phyloP scores from a whole-genome alignment of 2,888 invertebrate genomes.

The Heliothis peltigera region DNA sequence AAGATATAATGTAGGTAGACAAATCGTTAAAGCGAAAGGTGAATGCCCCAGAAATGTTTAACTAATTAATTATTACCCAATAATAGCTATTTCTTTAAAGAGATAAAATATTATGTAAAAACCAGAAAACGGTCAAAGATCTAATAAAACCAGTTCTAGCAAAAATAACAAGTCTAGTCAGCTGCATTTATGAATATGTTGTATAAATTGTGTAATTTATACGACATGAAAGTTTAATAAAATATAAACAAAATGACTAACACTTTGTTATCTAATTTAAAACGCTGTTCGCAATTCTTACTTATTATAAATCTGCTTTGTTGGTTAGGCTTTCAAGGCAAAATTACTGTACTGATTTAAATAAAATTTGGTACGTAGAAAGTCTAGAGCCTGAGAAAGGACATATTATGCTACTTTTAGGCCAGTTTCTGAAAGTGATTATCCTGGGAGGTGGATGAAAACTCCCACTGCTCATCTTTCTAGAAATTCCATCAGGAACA shows the following conservation, averaged over 20 bases:
- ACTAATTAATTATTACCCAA: not conserved
- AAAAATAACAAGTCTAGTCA: not conserved
- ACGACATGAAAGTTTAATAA: too few relatives aligned
- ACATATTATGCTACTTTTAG: too few relatives aligned
- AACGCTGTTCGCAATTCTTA: too few relatives aligned
- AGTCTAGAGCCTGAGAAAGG: too few relatives aligned
- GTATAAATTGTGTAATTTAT: not conserved
- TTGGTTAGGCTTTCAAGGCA: too few relatives aligned
- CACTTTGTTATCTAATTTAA: too few relatives aligned
- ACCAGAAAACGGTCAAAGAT: not conserved
- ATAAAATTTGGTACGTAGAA: too few relatives aligned
- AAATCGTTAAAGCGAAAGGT: not conserved
- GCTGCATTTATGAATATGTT: not conserved
- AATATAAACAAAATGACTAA: too few relatives aligned
- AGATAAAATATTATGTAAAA: not conserved
- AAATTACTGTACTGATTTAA: too few relatives aligned
- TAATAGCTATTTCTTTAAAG: not conserved
- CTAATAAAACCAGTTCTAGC: not conserved
- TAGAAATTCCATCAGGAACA: not conserved
- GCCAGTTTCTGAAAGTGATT: too few relatives aligned
- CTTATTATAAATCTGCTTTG: too few relatives aligned
- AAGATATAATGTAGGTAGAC: not conserved
- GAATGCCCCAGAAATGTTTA: not conserved
- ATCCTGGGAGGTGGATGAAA: too few relatives aligned
- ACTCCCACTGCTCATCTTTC: not conserved